Conservation (phyloP, 2,888 invertebrate genomes). For the Drosophila tripunctata region DNA sequence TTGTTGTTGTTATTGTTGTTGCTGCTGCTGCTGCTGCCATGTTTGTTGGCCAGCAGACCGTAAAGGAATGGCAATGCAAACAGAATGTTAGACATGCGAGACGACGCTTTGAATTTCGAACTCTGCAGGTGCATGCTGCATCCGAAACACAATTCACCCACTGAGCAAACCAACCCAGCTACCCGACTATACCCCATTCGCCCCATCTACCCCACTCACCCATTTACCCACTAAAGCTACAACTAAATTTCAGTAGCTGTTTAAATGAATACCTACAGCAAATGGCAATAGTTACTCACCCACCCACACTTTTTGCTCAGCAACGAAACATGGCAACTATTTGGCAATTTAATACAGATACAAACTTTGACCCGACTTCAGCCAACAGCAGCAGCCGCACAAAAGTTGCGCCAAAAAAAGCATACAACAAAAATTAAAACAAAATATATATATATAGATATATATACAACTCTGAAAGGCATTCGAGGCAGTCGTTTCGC, state of each 20-base stretch:
- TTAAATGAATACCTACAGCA: constrained; percentile 45
- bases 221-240: constrained; percentile 13
- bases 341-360: constrained; percentile 39
- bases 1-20: constrained; percentile 9
- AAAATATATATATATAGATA: constrained; percentile 1
- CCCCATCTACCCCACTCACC: background rate
- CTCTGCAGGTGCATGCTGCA: constrained; percentile 36
- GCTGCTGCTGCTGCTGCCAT: constrained; percentile 25
- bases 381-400: constrained; percentile 39
- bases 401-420: constrained; percentile 56
- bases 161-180: background rate
- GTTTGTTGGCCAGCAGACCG: constrained; percentile 61
- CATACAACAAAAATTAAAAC: constrained; percentile 15
- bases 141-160: background rate
- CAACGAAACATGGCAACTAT: constrained; percentile 53
- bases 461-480: constrained; percentile 12
- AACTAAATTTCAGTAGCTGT: constrained; percentile 40
- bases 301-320: constrained; percentile 23
- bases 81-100: constrained; percentile 64
- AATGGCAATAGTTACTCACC: constrained; percentile 67
- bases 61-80: constrained; percentile 69
- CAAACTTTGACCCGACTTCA: constrained; percentile 10
- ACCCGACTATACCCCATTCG: background rate
- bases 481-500: constrained; percentile 41
- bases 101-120: constrained; percentile 53